Percentiles rank a stretch among this genome's conserved stretches.
These are phyloP conservation scores for Abscondita cerata DNA, from an alignment of 2,888 invertebrate genomes.

Conservation along the genomic window DNA sequence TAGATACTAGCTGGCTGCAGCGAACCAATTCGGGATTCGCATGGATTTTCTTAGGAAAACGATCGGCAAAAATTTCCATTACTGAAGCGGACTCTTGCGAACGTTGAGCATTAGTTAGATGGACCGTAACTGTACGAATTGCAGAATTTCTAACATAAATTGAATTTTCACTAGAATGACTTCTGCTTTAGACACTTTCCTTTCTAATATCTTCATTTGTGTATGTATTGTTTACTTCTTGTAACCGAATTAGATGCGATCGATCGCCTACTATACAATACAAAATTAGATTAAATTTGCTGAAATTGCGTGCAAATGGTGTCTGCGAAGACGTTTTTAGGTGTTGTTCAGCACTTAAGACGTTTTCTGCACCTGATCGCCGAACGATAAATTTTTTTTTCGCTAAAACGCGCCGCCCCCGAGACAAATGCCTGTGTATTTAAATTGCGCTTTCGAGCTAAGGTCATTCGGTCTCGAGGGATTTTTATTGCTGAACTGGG, in stretches of 20 bases:
- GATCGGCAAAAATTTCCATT: slow-evolving; percentile 22
- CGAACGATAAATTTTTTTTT: slow-evolving; percentile 17
- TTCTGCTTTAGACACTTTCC: slow-evolving; percentile 52
- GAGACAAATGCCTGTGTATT: no score
- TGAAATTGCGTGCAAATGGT: slow-evolving; percentile 44
- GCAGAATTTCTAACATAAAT: slow-evolving; percentile 58
- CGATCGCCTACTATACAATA: background rate
- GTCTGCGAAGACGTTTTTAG: slow-evolving; percentile 47
- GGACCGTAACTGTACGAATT: slow-evolving; percentile 55
- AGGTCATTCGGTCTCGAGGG: no score
- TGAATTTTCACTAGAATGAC: slow-evolving; percentile 57
- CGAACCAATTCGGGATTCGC: slow-evolving; percentile 32
- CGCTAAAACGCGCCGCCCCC: no score
- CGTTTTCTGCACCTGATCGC: slow-evolving; percentile 44
- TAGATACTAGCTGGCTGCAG: slow-evolving; percentile 48
- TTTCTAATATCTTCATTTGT: slow-evolving; percentile 43
- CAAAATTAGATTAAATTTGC: slow-evolving; percentile 1
- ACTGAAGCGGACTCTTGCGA: slow-evolving; percentile 33
- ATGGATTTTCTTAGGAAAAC: background rate
- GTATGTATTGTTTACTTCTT: slow-evolving; percentile 2
- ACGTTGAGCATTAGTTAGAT: slow-evolving; percentile 55
- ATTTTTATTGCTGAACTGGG: no score
- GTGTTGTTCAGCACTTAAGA: slow-evolving; percentile 45
- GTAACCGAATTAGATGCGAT: background rate
- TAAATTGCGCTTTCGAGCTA: no score